A percentile compares a stretch with the other conserved stretches of the same genome.
Conservation (phyloP, 2,888 invertebrate genomes). For the Bellardia bayeri region DNA sequence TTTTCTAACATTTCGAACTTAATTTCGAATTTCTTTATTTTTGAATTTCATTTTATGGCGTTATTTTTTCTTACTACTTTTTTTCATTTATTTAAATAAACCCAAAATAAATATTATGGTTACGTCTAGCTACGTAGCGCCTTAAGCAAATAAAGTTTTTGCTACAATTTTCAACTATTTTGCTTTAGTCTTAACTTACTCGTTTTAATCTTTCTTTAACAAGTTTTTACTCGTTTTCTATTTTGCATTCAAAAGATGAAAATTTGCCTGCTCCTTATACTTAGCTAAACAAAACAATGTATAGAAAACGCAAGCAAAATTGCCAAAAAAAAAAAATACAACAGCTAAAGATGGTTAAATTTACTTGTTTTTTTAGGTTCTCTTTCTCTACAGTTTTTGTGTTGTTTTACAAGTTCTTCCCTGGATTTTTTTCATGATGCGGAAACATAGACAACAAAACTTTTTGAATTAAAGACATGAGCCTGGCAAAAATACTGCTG, state of each 20-base stretch:
- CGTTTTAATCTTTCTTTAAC: neutral
- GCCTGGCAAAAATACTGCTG: constrained; percentile 18
- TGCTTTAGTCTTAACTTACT: neutral
- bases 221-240: neutral
- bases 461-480: constrained; percentile 60
- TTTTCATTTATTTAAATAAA: no score
- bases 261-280: constrained; percentile 4
- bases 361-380: constrained; percentile 4
- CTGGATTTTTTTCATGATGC: constrained; percentile 46
- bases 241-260: neutral
- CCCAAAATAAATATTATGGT: neutral
- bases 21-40: no score
- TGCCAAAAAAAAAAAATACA: neutral
- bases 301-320: neutral
- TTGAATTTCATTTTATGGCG: no score
- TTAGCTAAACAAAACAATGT: constrained; percentile 21
- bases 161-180: constrained; percentile 13
- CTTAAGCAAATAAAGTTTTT: constrained; percentile 44
- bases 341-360: constrained; percentile 51
- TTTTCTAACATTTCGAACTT: no score
- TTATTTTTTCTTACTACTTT: no score
- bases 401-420: constrained; percentile 39
- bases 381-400: neutral
- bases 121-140: constrained; percentile 2
- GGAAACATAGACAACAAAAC: constrained; percentile 61